Evolutionary conservation across 2,113 vertebrate genomes (phyloP).

Genomic region (Cheilinus undulatus): DNA sequence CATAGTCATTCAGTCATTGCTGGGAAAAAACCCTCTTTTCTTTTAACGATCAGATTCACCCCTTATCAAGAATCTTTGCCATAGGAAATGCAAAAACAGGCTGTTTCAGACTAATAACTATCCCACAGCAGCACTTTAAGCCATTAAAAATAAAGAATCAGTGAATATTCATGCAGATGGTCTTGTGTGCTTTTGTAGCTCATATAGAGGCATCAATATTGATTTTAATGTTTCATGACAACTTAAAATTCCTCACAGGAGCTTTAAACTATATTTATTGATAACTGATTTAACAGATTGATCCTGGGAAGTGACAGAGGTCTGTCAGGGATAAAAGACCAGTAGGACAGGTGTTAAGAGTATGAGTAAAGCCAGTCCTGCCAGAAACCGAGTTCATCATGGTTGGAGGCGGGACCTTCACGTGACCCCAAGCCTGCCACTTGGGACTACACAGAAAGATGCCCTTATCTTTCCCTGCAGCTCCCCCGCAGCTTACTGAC

Average conservation of each 20-base stretch:
- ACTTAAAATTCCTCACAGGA: not conserved
- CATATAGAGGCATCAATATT: too few species aligned
- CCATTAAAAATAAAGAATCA: too few species aligned
- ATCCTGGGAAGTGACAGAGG: slow-evolving; percentile 23
- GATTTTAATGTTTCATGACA: not conserved
- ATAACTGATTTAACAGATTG: slow-evolving; percentile 2
- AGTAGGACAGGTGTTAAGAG: slow-evolving; percentile 66
- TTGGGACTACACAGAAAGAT: slow-evolving; percentile 75
- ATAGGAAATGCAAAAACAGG: too few species aligned
- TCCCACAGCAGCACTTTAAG: too few species aligned
- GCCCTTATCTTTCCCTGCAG: slow-evolving; percentile 82
- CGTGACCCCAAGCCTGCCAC: slow-evolving; percentile 73
- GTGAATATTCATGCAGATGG: too few species aligned
- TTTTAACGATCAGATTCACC: too few species aligned
- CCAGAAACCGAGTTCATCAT: slow-evolving; percentile 69
- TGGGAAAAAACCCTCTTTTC: too few species aligned
- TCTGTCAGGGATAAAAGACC: slow-evolving; percentile 70
- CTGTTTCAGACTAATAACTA: too few species aligned
- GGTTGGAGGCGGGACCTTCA: slow-evolving; percentile 69
- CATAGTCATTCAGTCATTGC: too few species aligned
- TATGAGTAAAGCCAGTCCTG: slow-evolving; percentile 71
- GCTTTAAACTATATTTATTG: not conserved
- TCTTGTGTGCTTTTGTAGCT: too few species aligned
- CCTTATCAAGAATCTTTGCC: too few species aligned
- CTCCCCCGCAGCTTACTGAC: slow-evolving; percentile 75